These are phyloP conservation scores for Ceyx melanurus DNA, from an alignment of 2,113 vertebrate genomes.

Conservation along the genomic window DNA sequence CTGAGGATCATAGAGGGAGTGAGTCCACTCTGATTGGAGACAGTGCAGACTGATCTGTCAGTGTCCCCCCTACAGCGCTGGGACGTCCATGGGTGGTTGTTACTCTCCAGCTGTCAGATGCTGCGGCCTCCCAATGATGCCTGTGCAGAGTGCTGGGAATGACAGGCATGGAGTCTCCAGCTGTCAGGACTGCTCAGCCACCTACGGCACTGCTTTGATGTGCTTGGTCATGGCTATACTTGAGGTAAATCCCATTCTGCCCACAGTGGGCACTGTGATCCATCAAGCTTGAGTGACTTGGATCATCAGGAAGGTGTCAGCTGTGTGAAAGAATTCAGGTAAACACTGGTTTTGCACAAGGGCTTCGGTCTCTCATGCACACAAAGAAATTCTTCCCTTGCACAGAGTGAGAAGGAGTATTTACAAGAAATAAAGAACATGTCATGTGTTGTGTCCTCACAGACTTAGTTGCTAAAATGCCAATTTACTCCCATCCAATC, in stretches of 20 bases:
- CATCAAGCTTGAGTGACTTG: background rate
- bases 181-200: background rate
- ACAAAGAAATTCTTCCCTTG: background rate
- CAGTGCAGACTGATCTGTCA: background rate
- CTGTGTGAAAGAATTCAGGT: background rate
- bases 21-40: background rate
- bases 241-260: background rate
- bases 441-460: background rate
- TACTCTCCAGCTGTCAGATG: background rate
- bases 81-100: background rate
- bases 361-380: background rate
- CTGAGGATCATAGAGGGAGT: background rate
- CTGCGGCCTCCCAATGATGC: background rate
- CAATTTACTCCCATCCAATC: background rate
- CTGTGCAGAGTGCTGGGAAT: background rate
- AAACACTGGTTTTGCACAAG: rapidly evolving
- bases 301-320: background rate
- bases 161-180: background rate
- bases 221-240: background rate
- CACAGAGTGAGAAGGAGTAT: rapidly evolving
- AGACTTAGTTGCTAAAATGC: background rate
- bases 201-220: background rate
- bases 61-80: background rate
- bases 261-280: rapidly evolving
- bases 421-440: background rate